Evolutionary conservation across 2,113 vertebrate species (phyloP).

Genomic region (Delphinapterus leucas): DNA sequence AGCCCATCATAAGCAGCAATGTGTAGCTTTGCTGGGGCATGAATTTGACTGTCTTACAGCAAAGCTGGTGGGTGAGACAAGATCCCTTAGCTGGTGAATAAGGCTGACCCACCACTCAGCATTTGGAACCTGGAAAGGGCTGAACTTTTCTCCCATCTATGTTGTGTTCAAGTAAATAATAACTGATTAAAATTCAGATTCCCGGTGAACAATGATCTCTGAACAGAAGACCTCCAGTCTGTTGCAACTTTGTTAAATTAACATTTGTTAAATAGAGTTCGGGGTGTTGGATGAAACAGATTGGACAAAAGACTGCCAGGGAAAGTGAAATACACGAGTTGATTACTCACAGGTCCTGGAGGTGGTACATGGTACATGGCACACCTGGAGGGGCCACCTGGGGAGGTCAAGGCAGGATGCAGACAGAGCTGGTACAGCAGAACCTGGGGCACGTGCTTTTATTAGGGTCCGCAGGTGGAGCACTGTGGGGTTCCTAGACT

Average conservation of each 20-base stretch:
- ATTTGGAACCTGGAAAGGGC: not conserved
- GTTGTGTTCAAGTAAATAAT: not conserved
- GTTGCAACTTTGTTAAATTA: not conserved
- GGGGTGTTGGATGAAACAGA: not conserved
- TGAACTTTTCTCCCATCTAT: not conserved
- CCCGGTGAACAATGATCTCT: not conserved
- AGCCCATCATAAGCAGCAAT: accelerated
- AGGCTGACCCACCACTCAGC: not conserved
- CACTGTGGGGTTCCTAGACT: too few relatives aligned
- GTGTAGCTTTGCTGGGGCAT: not conserved
- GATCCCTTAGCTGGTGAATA: not conserved
- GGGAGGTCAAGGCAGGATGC: not conserved
- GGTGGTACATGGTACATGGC: too few relatives aligned
- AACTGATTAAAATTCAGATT: not conserved
- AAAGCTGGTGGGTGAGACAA: not conserved
- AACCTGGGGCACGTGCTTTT: too few relatives aligned
- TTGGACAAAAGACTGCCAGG: not conserved
- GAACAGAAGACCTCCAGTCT: not conserved
- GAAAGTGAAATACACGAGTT: not conserved
- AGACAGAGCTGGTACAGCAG: too few relatives aligned
- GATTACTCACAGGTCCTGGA: not conserved
- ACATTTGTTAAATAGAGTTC: not conserved
- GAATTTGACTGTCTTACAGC: not conserved
- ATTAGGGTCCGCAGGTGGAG: accelerated
- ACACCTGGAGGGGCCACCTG: not conserved